Conservation (phyloP, 2,888 invertebrate species). For the Phytoseiulus persimilis region DNA sequence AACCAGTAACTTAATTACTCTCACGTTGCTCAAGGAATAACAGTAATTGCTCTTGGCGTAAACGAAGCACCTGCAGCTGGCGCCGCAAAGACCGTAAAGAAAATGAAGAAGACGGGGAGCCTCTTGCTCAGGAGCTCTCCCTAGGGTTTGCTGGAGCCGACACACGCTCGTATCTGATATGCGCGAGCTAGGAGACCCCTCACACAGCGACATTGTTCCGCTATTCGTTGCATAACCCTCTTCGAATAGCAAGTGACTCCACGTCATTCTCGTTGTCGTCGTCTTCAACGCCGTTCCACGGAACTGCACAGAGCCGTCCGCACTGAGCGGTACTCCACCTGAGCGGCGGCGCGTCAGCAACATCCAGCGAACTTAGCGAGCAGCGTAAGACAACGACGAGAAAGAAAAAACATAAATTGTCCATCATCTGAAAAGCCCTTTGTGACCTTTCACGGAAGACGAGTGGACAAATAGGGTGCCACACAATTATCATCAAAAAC, state of each 20-base stretch:
- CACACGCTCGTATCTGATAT: background rate
- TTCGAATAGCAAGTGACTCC: background rate
- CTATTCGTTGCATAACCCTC: background rate
- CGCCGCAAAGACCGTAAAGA: background rate
- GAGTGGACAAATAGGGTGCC: background rate
- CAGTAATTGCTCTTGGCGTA: background rate
- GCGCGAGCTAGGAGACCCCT: background rate
- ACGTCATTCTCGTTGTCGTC: background rate
- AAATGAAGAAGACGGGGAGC: background rate
- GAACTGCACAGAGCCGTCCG: background rate
- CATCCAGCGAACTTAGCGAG: background rate
- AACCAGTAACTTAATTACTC: background rate
- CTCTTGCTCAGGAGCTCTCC: background rate
- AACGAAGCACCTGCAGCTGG: background rate
- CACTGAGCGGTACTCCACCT: background rate
- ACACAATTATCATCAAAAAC: background rate
- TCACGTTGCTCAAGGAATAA: background rate
- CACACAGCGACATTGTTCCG: background rate
- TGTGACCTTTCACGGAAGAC: background rate
- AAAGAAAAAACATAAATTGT: background rate
- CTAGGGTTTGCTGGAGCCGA: background rate
- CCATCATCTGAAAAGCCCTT: background rate
- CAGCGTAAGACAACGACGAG: background rate
- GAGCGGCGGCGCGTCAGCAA: background rate
- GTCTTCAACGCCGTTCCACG: background rate